Conservation (phyloP, 2,113 vertebrate species). For the Rhinichthys klamathensis region DNA sequence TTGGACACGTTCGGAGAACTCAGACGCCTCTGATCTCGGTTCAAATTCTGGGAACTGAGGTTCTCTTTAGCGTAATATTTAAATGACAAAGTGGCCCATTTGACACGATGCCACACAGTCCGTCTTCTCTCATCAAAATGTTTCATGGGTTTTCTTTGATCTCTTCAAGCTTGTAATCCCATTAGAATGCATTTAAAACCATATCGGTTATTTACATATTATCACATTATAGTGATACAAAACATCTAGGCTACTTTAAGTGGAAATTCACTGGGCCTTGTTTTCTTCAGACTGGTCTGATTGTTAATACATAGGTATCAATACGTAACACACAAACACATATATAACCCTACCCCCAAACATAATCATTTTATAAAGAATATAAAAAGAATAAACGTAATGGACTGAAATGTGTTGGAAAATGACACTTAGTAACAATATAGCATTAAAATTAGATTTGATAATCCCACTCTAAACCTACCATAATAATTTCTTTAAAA, state of each 20-base stretch:
- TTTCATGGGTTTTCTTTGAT: conserved; percentile 64
- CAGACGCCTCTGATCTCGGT: conserved; percentile 32
- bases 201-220: conserved; percentile 25
- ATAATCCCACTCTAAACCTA: no score
- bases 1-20: conserved; percentile 37
- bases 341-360: no score
- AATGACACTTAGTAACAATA: no score
- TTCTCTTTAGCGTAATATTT: conserved; percentile 52
- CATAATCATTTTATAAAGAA: no score
- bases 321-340: no score
- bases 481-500: no score
- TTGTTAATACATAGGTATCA: no score
- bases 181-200: conserved; percentile 51
- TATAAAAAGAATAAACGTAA: no score
- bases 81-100: conserved; percentile 48
- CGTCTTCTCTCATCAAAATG: conserved; percentile 38
- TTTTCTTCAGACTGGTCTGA: neutral
- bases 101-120: conserved; percentile 43
- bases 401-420: no score
- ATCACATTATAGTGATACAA: neutral
- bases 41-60: conserved; percentile 37
- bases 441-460: no score
- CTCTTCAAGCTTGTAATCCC: conserved; percentile 41
- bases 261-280: neutral
- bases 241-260: neutral